phyloP scores from a whole-genome alignment of 2,113 vertebrate species.

The Malurus cyaneus region DNA sequence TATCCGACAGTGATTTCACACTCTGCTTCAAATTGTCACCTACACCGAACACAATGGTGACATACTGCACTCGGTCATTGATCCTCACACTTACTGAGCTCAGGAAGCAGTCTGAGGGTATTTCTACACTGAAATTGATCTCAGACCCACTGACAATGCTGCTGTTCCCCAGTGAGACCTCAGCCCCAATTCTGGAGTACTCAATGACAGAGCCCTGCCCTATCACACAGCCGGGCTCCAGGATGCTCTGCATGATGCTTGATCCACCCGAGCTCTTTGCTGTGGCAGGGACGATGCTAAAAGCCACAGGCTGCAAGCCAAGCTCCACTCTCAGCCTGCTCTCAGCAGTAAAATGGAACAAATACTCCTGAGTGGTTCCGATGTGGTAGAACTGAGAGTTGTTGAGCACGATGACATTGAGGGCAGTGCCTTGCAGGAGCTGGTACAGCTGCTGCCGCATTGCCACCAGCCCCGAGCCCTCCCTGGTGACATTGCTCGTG shows the following conservation, averaged over 20 bases:
- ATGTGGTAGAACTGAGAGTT: slow-evolving; percentile 95
- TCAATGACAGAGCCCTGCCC: slow-evolving; percentile 83
- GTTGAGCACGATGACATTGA: slow-evolving; percentile 88
- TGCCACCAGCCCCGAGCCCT: slow-evolving; percentile 68
- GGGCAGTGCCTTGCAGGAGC: slow-evolving; percentile 78
- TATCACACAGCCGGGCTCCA: slow-evolving; percentile 73
- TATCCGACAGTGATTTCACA: slow-evolving; percentile 62
- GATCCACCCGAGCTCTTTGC: neutral
- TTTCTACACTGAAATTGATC: slow-evolving; percentile 50
- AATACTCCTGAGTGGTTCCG: slow-evolving; percentile 87
- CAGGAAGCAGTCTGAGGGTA: slow-evolving; percentile 82
- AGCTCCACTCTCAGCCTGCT: slow-evolving; percentile 79
- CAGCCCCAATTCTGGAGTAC: slow-evolving; percentile 80
- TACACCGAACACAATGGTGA: slow-evolving; percentile 81
- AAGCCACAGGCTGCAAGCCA: slow-evolving; percentile 76
- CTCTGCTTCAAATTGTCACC: slow-evolving; percentile 82
- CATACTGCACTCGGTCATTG: slow-evolving; percentile 60
- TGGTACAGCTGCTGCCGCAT: slow-evolving; percentile 82
- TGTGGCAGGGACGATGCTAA: slow-evolving; percentile 65
- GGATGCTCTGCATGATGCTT: slow-evolving; percentile 83
- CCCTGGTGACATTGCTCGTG: slow-evolving; percentile 68
- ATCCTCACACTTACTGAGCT: slow-evolving; percentile 80
- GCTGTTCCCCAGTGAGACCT: slow-evolving; percentile 74
- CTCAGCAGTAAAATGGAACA: slow-evolving; percentile 83
- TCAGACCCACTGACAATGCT: slow-evolving; percentile 83